These are phyloP conservation scores for Neosalanx taihuensis DNA, from an alignment of 2,797 vertebrate genomes.

Conservation along the genomic window DNA sequence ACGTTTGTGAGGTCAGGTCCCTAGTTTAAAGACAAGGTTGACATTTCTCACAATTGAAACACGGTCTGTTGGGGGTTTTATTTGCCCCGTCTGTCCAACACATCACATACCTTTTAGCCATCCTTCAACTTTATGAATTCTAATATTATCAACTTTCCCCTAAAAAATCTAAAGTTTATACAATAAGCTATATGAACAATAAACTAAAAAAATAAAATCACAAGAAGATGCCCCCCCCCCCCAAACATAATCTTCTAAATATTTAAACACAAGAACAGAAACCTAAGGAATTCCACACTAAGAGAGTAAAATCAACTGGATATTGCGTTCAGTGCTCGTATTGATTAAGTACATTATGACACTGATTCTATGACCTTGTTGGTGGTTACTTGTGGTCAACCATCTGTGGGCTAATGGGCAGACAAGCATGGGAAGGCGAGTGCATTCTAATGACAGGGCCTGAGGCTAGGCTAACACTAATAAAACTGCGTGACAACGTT, in stretches of 20 bases:
- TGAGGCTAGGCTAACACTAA: constrained; percentile 65
- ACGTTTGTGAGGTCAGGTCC: constrained; percentile 59
- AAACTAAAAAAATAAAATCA: no score
- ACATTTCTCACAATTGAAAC: constrained; percentile 50
- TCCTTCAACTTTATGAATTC: neutral
- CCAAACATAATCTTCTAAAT: neutral
- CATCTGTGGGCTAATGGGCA: constrained; percentile 40
- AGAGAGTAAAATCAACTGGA: constrained; percentile 20
- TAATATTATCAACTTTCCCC: no score
- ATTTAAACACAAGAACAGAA: neutral
- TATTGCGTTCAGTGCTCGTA: constrained; percentile 13
- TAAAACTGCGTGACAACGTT: constrained; percentile 68
- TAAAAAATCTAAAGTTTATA: no score
- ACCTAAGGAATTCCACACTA: neutral
- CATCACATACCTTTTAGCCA: constrained; percentile 33
- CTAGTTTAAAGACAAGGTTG: constrained; percentile 46
- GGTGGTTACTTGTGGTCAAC: constrained; percentile 46
- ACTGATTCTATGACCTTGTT: constrained; percentile 22
- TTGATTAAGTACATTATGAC: constrained; percentile 45
- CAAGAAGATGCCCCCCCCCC: neutral
- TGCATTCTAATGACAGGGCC: constrained; percentile 70
- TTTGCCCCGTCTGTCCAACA: constrained; percentile 3
- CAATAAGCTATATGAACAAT: no score
- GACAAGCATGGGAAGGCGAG: constrained; percentile 62
- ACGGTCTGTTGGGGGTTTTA: constrained; percentile 24